Evolutionary conservation across 2,113 vertebrate genomes (phyloP).

Genomic region (Castor canadensis): DNA sequence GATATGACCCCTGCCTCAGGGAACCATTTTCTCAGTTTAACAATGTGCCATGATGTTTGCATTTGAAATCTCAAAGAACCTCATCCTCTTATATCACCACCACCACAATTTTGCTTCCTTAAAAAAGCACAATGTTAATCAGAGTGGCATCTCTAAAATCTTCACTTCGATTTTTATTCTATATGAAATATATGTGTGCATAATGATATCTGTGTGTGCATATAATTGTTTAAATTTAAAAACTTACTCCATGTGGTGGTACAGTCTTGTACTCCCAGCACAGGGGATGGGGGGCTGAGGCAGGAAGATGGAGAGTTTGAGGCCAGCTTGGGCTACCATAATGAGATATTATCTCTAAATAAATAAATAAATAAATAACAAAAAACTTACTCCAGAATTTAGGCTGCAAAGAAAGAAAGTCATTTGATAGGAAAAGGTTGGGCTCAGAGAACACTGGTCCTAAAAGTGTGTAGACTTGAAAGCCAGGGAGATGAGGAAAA

Average conservation of each 20-base stretch:
- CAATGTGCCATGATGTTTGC: neutral
- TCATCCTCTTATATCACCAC: neutral
- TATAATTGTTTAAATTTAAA: neutral
- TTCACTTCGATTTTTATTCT: neutral
- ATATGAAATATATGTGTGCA: neutral
- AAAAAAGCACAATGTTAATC: neutral
- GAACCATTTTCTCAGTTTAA: neutral
- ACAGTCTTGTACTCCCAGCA: too few species aligned
- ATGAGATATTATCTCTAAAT: too few species aligned
- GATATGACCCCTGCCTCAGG: neutral
- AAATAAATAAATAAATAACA: too few species aligned
- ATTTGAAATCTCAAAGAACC: slow-evolving; percentile 6
- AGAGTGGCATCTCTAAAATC: neutral
- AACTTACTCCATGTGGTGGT: neutral
- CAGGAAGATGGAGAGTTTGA: too few species aligned
- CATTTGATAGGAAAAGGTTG: neutral
- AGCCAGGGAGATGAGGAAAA: neutral
- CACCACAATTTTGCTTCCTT: neutral
- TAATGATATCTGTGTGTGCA: too few species aligned
- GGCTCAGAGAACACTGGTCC: neutral
- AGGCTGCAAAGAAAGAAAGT: neutral
- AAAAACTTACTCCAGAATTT: too few species aligned
- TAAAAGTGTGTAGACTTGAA: neutral
- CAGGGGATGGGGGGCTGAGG: too few species aligned
- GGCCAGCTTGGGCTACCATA: too few species aligned